Evolutionary conservation across 35 echinoderm and acorn worm genomes (phyloP), one percentile per base, ranked within the genome.

Genomic region (Stichopus chloronotus): DNA sequence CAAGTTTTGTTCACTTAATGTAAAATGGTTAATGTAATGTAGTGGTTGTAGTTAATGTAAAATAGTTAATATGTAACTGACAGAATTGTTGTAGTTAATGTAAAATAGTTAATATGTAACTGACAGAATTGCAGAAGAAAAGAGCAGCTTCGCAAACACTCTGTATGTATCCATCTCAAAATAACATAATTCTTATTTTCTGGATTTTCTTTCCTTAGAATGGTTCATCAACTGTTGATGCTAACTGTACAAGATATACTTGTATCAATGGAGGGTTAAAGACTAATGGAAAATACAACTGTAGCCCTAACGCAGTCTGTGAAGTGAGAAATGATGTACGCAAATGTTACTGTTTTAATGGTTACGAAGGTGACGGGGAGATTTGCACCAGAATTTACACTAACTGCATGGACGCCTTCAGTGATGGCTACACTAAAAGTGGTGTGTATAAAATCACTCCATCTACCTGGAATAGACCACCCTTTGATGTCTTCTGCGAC

Each of bases 231-330:
- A 6, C 7, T 30, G 6, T 83, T 21, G 52, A 83, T 83, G 19
- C 0, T n/a, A 83, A 83, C 30, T 83, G 80, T 57, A 83, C 80
- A 55, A 83, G 16, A 30, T 10, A 17, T 57, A 55, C 9, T 17
- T 83, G 80, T 57, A 83, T 23, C 13, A 23, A 83, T 57, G 80
- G 55, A 14, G 22, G 9, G 20, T 1, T 83, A 4, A 57, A 14
- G 22, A 30, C 6, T 8, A n/a, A 83, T 61, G 86, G 52, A 60
- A 30, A 52, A 57, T 88, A 65, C 58, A 25, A 9, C 7, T 88
- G 86, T 60, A 52, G 59, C 30, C 19, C 86, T 52, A 88, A 88
- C 59, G 86, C 86, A 52, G 25, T 52, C 3, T 71, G 86, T 88
- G 86, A 61, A 57, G 13, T 8, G 9, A 56, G 23, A 17, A 71